Percentiles rank a stretch among this genome's conserved stretches.
These are phyloP conservation scores for Slavum lentiscoides DNA, from an alignment of 2,888 invertebrate genomes.

Conservation along the genomic window DNA sequence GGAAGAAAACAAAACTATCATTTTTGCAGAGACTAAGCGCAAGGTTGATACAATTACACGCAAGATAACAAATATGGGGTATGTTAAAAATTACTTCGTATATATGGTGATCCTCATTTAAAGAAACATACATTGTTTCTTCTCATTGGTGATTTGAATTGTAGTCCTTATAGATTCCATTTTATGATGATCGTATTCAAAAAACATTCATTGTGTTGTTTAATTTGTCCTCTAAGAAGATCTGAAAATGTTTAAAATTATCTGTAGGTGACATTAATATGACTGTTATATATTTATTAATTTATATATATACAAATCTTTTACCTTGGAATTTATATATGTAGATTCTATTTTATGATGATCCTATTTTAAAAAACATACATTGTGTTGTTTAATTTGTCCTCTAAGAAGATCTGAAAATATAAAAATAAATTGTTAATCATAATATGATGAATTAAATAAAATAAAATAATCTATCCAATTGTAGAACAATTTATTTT, in stretches of 20 bases:
- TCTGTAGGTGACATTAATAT: too few species aligned
- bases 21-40: constrained; percentile 74
- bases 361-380: constrained; percentile 21
- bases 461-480: not conserved
- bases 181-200: too few species aligned
- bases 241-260: not conserved
- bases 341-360: constrained; percentile 16
- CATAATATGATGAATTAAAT: not conserved
- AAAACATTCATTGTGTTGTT: constrained; percentile 28
- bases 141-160: too few species aligned
- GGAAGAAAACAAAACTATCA: constrained; percentile 71
- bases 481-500: not conserved
- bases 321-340: too few species aligned
- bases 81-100: constrained; percentile 55
- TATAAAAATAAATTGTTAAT: not conserved
- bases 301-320: too few species aligned
- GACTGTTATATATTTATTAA: too few species aligned
- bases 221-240: constrained; percentile 51
- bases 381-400: constrained; percentile 44
- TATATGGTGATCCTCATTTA: not conserved
- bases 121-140: too few species aligned
- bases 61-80: constrained; percentile 68
- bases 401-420: constrained; percentile 48
- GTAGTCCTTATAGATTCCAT: too few species aligned
- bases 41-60: constrained; percentile 72